Conservation (phyloP, 2,888 invertebrate genomes). For the Ormyrus pomaceus region DNA sequence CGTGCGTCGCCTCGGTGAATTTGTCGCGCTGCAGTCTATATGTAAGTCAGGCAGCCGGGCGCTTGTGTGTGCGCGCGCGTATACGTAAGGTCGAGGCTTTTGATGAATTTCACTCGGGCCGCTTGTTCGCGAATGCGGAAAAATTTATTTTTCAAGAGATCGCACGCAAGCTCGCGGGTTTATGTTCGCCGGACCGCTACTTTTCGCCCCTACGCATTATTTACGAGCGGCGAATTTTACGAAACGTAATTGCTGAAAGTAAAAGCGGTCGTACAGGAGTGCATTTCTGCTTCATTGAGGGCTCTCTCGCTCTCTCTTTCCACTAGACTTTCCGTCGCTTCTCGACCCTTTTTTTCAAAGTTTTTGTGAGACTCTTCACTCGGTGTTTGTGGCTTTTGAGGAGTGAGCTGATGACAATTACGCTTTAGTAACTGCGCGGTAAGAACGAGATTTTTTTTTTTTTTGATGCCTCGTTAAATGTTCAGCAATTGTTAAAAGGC, state of each 20-base stretch:
- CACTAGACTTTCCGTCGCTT: not conserved
- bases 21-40: not conserved
- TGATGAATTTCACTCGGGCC: slow-evolving; percentile 15
- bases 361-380: too few relatives aligned
- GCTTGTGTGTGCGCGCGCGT: not conserved
- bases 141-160: slow-evolving; percentile 10
- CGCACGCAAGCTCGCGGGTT: too few relatives aligned
- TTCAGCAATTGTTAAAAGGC: not conserved
- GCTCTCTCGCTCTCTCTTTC: not conserved
- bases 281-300: slow-evolving; percentile 18
- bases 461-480: slow-evolving; percentile 9
- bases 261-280: not conserved
- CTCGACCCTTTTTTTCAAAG: too few relatives aligned
- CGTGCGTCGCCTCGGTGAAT: not conserved
- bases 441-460: not conserved
- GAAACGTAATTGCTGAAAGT: slow-evolving; percentile 18
- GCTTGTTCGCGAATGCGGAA: slow-evolving; percentile 9
- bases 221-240: slow-evolving; percentile 8
- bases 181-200: too few relatives aligned
- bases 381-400: too few relatives aligned
- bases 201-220: not conserved
- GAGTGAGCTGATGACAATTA: too few relatives aligned
- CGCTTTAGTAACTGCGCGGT: not conserved
- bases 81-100: not conserved
- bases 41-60: not conserved